A percentile compares a stretch with the other conserved stretches of the same genome.
Evolutionary conservation across 2,113 vertebrate species (phyloP).

Genomic region (Amia ocellicauda): DNA sequence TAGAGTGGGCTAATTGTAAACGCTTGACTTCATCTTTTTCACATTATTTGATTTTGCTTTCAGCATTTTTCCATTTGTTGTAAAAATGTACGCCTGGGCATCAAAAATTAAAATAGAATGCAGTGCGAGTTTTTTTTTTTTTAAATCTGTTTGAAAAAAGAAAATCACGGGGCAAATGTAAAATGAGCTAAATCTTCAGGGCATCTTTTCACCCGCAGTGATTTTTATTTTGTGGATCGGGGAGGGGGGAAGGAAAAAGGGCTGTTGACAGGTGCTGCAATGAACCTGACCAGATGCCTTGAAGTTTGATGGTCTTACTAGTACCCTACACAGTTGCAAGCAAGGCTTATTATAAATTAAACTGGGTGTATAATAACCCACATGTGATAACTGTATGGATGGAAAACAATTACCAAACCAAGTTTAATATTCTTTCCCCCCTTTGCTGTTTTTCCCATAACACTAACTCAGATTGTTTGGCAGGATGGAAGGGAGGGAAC

Average conservation of each 20-base stretch:
- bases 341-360: not conserved
- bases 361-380: not conserved
- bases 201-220: not conserved
- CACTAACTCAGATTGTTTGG: slow-evolving; percentile 34
- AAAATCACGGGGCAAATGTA: not conserved
- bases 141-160: too few relatives aligned
- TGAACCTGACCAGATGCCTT: not conserved
- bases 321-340: not conserved
- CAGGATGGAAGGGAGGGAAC: slow-evolving; percentile 38
- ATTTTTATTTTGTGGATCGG: not conserved
- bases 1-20: slow-evolving; percentile 48
- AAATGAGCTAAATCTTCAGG: not conserved
- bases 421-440: not conserved
- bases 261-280: not conserved
- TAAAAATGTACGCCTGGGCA: not conserved
- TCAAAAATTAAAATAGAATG: slow-evolving; percentile 1
- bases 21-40: slow-evolving; percentile 22
- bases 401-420: not conserved
- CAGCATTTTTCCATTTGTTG: slow-evolving; percentile 41
- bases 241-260: too few relatives aligned
- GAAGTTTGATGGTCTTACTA: not conserved
- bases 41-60: slow-evolving; percentile 47
- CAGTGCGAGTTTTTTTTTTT: not conserved
- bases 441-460: not conserved
- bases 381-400: not conserved